These are phyloP conservation scores for Tinea pellionella DNA, from an alignment of 2,888 invertebrate species.

Conservation along the genomic window DNA sequence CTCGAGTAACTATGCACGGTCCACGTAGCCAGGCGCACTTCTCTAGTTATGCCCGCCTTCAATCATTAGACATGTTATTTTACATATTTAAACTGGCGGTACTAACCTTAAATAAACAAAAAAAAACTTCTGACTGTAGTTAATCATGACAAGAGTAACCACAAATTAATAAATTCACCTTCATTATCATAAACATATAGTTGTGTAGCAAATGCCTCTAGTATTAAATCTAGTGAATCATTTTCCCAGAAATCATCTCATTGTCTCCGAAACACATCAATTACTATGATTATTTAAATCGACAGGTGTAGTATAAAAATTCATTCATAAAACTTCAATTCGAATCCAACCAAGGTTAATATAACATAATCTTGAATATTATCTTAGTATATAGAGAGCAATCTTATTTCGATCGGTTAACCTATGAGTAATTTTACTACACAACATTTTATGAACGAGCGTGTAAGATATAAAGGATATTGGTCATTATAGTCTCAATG, in stretches of 20 bases:
- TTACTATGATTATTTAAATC: not conserved
- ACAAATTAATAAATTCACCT: not conserved
- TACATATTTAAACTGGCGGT: too few relatives aligned
- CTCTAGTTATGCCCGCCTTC: too few relatives aligned
- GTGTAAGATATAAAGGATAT: conserved; percentile 19
- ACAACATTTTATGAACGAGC: conserved; percentile 16
- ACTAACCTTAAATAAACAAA: not conserved
- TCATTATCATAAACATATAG: not conserved
- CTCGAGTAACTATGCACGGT: too few relatives aligned
- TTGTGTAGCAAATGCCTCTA: not conserved
- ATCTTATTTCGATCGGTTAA: conserved; percentile 5
- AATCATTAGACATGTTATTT: too few relatives aligned
- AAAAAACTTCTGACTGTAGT: not conserved
- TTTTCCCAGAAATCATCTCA: not conserved
- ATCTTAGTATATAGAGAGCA: not conserved
- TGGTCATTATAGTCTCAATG: conserved; percentile 22
- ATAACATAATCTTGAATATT: not conserved
- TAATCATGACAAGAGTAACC: not conserved
- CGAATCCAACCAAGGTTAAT: not conserved
- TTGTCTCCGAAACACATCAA: not conserved
- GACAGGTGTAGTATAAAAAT: not conserved
- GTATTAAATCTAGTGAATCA: not conserved
- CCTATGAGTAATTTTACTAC: conserved; percentile 6
- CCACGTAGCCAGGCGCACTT: too few relatives aligned
- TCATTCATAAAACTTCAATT: not conserved